These are phyloP conservation scores for Temnothorax curvispinosus DNA, from an alignment of 1,140 invertebrate genomes.

Conservation along the genomic window DNA sequence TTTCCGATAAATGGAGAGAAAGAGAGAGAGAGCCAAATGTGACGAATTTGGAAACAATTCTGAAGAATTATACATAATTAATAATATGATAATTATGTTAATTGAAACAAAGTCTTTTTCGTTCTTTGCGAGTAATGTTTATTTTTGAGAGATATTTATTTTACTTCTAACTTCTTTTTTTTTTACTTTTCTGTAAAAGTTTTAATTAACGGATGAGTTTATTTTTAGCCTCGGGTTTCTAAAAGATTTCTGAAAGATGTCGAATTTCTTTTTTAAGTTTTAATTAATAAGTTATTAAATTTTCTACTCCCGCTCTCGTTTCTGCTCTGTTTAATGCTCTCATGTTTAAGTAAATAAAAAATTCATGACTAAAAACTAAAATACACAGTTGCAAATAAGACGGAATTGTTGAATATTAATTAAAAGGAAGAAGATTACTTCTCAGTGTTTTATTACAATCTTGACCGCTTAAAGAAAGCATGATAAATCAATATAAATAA, in stretches of 20 bases:
- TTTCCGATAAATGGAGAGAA: neutral
- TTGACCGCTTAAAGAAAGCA: neutral
- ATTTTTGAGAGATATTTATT: neutral
- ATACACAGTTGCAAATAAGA: neutral
- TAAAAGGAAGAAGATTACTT: neutral
- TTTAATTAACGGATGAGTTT: neutral
- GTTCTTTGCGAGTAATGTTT: neutral
- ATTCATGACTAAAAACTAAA: neutral
- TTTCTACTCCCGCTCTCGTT: neutral
- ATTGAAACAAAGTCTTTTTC: neutral
- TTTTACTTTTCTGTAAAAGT: neutral
- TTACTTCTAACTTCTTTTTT: neutral
- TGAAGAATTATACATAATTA: neutral
- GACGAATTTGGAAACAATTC: neutral
- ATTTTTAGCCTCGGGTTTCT: neutral
- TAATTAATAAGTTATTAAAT: slow-evolving; percentile 12
- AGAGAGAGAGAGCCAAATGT: neutral
- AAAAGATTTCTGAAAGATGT: neutral
- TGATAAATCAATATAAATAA: no score
- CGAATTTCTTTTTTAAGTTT: neutral
- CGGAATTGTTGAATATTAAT: neutral
- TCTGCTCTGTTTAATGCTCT: slow-evolving; percentile 15
- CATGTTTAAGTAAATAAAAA: neutral
- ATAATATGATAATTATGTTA: neutral
- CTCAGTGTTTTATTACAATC: neutral